These are phyloP conservation scores for Parazoanthus atlanticus DNA, from an alignment of 92 coral and sea anemone genomes.

Conservation along the genomic window DNA sequence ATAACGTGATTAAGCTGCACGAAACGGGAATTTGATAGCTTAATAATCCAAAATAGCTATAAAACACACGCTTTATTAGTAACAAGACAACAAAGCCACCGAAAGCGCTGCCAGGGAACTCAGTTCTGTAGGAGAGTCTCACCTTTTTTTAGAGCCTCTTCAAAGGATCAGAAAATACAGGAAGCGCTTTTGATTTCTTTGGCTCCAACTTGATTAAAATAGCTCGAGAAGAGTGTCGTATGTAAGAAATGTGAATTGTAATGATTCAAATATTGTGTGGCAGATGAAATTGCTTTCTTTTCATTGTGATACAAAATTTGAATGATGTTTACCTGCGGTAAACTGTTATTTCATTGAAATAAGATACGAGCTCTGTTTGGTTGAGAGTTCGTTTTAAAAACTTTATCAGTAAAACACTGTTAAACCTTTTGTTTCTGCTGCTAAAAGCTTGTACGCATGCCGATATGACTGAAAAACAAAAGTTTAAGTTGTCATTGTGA, in stretches of 20 bases:
- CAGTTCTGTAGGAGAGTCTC: background rate
- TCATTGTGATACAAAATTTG: conserved; percentile 30
- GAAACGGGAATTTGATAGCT: background rate
- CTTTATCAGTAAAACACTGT: background rate
- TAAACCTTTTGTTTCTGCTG: background rate
- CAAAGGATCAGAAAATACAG: conserved; percentile 21
- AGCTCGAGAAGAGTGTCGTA: background rate
- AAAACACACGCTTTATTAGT: conserved; percentile 9
- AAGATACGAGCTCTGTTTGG: conserved; percentile 53
- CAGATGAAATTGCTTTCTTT: conserved; percentile 40
- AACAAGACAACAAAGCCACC: background rate
- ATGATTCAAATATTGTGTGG: conserved; percentile 18
- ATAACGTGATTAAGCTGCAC: background rate
- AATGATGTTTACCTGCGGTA: conserved; percentile 55
- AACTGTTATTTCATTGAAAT: conserved; percentile 60
- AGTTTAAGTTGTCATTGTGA: conserved; percentile 45
- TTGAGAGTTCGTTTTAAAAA: background rate
- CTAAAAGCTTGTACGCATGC: background rate
- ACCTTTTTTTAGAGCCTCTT: background rate
- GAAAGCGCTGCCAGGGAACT: background rate
- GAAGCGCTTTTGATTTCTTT: conserved; percentile 40
- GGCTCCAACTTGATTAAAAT: conserved; percentile 12
- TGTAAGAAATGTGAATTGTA: conserved; percentile 9
- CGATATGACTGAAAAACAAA: background rate
- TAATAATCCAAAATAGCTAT: background rate